Evolutionary conservation across 2,797 vertebrate genomes (phyloP).

Genomic region (Vespertilio murinus): DNA sequence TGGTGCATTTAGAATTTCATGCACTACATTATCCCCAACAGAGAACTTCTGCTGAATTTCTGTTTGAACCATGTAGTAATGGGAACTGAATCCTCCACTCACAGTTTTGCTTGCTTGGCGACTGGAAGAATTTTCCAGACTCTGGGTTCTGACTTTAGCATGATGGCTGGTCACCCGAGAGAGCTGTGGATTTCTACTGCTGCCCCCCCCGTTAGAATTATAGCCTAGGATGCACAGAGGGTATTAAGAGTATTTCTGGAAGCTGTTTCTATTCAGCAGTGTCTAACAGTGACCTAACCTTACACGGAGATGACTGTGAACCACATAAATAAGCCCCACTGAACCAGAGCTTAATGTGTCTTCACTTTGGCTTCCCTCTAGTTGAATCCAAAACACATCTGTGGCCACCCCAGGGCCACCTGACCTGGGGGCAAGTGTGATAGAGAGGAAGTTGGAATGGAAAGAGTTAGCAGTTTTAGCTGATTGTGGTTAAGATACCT

Average conservation of each 20-base stretch:
- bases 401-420: background rate
- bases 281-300: background rate
- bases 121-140: background rate
- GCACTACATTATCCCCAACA: background rate
- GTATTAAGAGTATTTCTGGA: background rate
- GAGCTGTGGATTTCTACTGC: rapidly evolving
- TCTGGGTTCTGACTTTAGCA: background rate
- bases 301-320: background rate
- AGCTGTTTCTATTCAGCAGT: background rate
- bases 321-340: background rate
- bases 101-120: background rate
- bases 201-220: background rate
- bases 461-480: background rate
- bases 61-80: background rate
- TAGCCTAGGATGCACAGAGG: background rate
- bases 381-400: background rate
- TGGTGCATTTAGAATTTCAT: background rate
- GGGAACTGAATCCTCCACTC: background rate
- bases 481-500: background rate
- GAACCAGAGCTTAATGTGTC: background rate
- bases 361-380: background rate
- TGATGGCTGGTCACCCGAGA: rapidly evolving
- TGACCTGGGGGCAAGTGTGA: background rate
- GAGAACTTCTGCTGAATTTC: background rate
- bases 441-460: background rate